Base-by-base conservation (phyloP, 2,113 vertebrate genomes). In the Pithys albifrons region DNA sequence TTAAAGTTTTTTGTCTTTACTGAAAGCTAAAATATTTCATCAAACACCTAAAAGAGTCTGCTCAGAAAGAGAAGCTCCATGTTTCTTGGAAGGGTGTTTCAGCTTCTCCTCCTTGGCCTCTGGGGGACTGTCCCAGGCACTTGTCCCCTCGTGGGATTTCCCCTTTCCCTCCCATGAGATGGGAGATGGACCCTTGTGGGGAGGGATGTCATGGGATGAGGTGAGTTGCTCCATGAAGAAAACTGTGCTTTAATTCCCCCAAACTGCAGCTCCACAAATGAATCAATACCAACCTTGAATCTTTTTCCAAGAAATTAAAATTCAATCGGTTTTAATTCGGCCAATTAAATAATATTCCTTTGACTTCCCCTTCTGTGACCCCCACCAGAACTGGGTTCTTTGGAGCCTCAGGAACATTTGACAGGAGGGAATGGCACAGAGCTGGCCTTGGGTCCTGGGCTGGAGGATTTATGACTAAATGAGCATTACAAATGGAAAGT, bases 51-150 rank as follows among this genome's bases (percentile, higher is more conserved):
- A n/a, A 29, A 48, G 20, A 49, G 6, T 7, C n/a, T 24, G 27
- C 31, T 25, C 9, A 0, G 39, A 43, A 72, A 19, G 39, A 22
- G 6, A 48, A 41, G 28, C 29, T 19, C 0, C 0, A 10, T 14
- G 4, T n/a, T 8, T 54, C 28, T 66, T 43, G 37, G 72, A 16
- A 12, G 33, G 33, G 12, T 16, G 12, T 61, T 82, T 33, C 74
- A 75, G 45, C 16, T 52, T 9, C 70, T 28, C 41, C 24, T 37
- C 13, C 67, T 8, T 1, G 20, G 20, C 14, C 41, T 43, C 23
- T 7, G 33, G 39, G 75, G 14, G 62, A 13, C 28, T 29, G 29
- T 27, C 14, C 37, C 41, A 64, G 69, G 43, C 23, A 20, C 25
- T 31, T 7, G 17, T 37, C 45, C 18, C 14, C 19, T 64, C 72